Evolutionary conservation across 2,888 invertebrate genomes (phyloP).

Genomic region (Agrenia bidenticulata): DNA sequence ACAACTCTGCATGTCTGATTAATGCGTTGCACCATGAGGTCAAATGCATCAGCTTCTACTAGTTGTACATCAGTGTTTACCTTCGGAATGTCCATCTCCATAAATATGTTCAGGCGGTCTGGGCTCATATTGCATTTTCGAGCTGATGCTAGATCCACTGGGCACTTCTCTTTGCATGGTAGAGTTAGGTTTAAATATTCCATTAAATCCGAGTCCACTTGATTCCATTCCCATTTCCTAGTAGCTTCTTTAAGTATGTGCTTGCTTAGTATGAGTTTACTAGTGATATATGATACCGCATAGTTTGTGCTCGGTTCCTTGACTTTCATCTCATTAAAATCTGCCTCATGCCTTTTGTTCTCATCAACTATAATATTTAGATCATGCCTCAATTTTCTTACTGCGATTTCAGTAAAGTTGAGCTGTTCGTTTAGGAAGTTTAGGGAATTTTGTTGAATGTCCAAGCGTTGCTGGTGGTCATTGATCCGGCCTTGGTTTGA

Average conservation of each 20-base stretch:
- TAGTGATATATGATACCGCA: slow-evolving; percentile 23
- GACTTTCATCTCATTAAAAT: slow-evolving; percentile 25
- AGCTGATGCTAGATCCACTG: slow-evolving; percentile 19
- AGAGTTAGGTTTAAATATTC: slow-evolving; percentile 29
- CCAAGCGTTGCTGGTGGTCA: neutral
- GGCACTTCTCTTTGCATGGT: slow-evolving; percentile 32
- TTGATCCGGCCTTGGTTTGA: neutral
- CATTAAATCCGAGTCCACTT: slow-evolving; percentile 18
- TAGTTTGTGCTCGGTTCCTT: slow-evolving; percentile 11
- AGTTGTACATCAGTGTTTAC: slow-evolving; percentile 13
- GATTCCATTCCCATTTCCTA: slow-evolving; percentile 19
- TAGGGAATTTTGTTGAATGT: neutral
- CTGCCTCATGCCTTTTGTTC: slow-evolving; percentile 12
- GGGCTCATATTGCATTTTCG: slow-evolving; percentile 9
- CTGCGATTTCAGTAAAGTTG: neutral
- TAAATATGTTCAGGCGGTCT: neutral
- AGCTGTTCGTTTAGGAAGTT: neutral
- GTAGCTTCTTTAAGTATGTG: slow-evolving; percentile 16
- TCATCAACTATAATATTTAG: slow-evolving; percentile 14
- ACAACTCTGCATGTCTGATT: slow-evolving; percentile 27
- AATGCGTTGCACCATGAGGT: slow-evolving; percentile 1
- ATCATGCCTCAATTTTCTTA: neutral
- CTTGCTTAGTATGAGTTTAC: slow-evolving; percentile 17
- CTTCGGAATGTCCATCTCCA: slow-evolving; percentile 2
- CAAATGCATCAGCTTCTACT: slow-evolving; percentile 30